Base-by-base conservation (phyloP, 2,888 invertebrate species). In the Diloba caeruleocephala region DNA sequence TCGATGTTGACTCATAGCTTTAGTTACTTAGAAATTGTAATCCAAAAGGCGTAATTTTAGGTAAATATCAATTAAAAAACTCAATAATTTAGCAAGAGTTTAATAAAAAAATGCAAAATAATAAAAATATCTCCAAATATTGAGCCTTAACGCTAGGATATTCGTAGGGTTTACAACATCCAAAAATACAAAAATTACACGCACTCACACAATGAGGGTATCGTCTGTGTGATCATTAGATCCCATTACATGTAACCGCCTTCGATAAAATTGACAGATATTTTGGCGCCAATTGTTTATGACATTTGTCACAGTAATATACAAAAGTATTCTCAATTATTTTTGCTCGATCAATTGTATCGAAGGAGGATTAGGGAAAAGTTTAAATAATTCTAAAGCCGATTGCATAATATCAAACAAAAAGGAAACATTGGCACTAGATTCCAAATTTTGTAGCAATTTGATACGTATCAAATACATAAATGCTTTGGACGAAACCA, bases 51-150 rank as follows among this genome's bases (percentile, higher is more conserved):
- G 17, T 8, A 10, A 13, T 12, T 2, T 6, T 0, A 31, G 26
- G 3, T 10, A 8, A 1, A 1, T 1, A 14, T 3, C 12, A 38
- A 82, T 73, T 79, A 69, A 89, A 82, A 87, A 72, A 67, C 74
- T 45, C 13, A 32, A 75, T 72, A 84, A 88, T 92, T 91, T 91
- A 92, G 92, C 92, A 89, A 88, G 89, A 90, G 90, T 93, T 93
- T 93, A 93, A 91, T 93, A 92, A 93, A 92, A 92, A 92, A 92
- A 88, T 93, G 92, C 92, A 92, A 93, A 92, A 90, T 89, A 90
- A 90, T 89, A 89, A 90, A 89, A 90, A 92, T 92, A 90, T 91
- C 86, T 92, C 91, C 89, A 92, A 92, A 92, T 89, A 89, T 90
- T 90, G 89, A 88, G 88, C 87, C 92, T 93, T 93, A 90, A 84